Base-by-base conservation (phyloP, 2,888 invertebrate genomes). In the Nymphalis polychloros region DNA sequence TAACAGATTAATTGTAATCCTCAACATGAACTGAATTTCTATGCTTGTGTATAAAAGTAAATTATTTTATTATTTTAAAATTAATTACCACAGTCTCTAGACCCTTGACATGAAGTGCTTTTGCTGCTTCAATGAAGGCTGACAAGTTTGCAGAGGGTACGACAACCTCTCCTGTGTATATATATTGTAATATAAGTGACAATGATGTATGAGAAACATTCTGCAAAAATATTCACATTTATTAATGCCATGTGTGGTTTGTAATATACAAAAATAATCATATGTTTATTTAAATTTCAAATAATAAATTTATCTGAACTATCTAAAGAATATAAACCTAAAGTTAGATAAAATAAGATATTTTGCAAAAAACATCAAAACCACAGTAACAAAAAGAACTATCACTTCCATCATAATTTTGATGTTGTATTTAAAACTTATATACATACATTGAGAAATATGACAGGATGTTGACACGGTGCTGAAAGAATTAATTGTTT, bases 391-490 rank as follows among this genome's bases (percentile, higher is more conserved):
- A 41, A 13, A 2, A 10, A 10, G 2, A 2, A 13, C 13, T 10
- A 41, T 13, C 41, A 13, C 35, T 41, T 41, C 35, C 8, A 41
- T 10, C 8, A 41, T 41, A 10, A 13, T 41, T 13, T 13, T 41
- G n/a, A 10, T 57, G 19, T 19, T 41, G 10, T 19, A 41, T 41
- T 41, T 13, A 1, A n/a, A n/a, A 31, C 10, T 16, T 57, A 8
- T 35, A 41, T 55, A 63, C 62, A 85, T 82, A 93, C 93, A 84
- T 93, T 92, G 0, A 93, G 82, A 78, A 90, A 93, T 70, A 93
- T 82, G 23, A 93, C 85, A 31, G 93, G 93, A 78, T 93, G 92
- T 76, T 84, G 88, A 74, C 90, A 89, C 6, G 91, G 89, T 23
- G 89, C 88, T 13, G 93, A 90, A 31, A 84, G 79, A 50, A 93